phyloP scores from a whole-genome alignment of 1,140 invertebrate species.

The Dreissena rostriformis region DNA sequence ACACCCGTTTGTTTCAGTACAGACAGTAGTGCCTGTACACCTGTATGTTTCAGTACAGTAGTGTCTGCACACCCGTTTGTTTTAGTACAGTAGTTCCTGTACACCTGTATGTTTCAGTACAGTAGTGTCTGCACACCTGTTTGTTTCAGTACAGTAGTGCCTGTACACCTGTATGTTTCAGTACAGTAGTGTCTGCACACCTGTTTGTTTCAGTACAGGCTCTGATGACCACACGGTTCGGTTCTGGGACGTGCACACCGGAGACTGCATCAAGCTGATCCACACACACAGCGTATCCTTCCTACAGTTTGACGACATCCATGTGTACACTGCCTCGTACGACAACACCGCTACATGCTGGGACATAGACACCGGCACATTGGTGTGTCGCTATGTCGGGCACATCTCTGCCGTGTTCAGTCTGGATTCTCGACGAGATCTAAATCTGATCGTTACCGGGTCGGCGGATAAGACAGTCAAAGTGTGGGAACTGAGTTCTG shows the following conservation, averaged over 20 bases:
- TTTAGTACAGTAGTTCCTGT: no score
- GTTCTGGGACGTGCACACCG: conserved; percentile 64
- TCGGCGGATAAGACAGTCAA: conserved; percentile 70
- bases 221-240: conserved; percentile 69
- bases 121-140: conserved; percentile 20
- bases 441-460: conserved; percentile 93
- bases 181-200: not conserved
- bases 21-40: not conserved
- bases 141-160: conserved; percentile 21
- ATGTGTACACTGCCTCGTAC: conserved; percentile 70
- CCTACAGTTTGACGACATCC: conserved; percentile 68
- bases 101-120: conserved; percentile 31
- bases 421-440: conserved; percentile 91
- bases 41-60: conserved; percentile 54
- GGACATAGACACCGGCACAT: conserved; percentile 65
- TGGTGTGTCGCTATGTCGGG: conserved; percentile 64
- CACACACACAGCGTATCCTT: conserved; percentile 69
- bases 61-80: no score
- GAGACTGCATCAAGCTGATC: conserved; percentile 61
- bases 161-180: no score
- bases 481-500: conserved; percentile 65
- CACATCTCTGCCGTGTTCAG: conserved; percentile 70
- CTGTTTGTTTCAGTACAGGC: conserved; percentile 56
- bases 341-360: conserved; percentile 72
- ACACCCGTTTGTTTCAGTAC: no score